A percentile compares a stretch with the other conserved stretches of the same genome.
Conservation (phyloP, 1,140 invertebrate species). For the Piezodorus guildinii region DNA sequence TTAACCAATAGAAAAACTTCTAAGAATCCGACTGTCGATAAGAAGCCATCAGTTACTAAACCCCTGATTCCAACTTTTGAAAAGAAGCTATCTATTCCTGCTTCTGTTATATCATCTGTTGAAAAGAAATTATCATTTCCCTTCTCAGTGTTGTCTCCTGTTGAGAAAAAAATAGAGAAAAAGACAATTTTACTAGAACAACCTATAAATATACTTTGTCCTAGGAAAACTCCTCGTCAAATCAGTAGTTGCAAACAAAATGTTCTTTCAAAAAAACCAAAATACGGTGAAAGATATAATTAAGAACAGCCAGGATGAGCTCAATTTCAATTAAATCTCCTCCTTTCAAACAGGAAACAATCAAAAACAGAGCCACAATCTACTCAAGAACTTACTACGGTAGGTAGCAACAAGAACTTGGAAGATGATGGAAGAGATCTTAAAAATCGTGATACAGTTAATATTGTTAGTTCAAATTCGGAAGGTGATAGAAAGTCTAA, state of each 20-base stretch:
- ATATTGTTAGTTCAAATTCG: too few species aligned
- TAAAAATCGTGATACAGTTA: too few species aligned
- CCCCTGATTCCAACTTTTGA: not conserved
- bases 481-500: too few species aligned
- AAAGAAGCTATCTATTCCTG: not conserved
- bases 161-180: not conserved
- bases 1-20: too few species aligned
- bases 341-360: not conserved
- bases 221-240: not conserved
- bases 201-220: slow-evolving; percentile 4
- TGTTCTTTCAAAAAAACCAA: not conserved
- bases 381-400: not conserved
- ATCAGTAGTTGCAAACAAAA: not conserved
- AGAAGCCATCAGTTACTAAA: too few species aligned
- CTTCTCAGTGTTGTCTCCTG: not conserved
- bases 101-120: not conserved
- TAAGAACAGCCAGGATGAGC: not conserved
- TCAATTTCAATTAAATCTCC: not conserved
- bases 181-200: not conserved
- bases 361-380: not conserved
- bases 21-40: too few species aligned
- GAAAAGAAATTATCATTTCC: not conserved
- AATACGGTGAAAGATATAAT: not conserved
- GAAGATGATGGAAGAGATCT: too few species aligned
- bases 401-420: too few species aligned